A percentile compares a stretch with the other conserved stretches of the same genome.
Conservation (phyloP, 2,113 vertebrate species). For the Pleuronectes platessa region DNA sequence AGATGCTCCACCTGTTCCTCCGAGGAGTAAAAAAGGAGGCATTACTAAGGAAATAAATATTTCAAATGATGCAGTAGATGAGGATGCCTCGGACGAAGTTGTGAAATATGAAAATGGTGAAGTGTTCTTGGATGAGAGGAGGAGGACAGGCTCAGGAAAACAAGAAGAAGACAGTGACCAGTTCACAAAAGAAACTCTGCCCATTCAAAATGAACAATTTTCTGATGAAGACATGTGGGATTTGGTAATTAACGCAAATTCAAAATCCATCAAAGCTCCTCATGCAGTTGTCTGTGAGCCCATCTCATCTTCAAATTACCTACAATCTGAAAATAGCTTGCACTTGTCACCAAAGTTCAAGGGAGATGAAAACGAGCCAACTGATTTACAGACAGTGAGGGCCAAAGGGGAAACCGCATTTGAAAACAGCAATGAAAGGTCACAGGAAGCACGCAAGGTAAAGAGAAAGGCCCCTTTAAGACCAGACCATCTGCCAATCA, state of each 20-base stretch:
- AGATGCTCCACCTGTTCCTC: conserved; percentile 65
- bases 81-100: conserved; percentile 24
- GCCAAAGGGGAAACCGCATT: conserved; percentile 5
- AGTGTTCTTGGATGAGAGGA: not conserved
- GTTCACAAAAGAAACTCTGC: not conserved
- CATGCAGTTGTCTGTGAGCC: not conserved
- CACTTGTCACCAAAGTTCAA: conserved; percentile 19
- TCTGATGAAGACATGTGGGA: conserved; percentile 10
- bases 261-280: not conserved
- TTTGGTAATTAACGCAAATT: conserved; percentile 1
- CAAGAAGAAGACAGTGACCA: not conserved
- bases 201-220: not conserved
- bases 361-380: conserved; percentile 16
- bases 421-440: conserved; percentile 17
- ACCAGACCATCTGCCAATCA: conserved; percentile 43
- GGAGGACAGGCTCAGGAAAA: not conserved
- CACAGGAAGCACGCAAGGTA: conserved; percentile 17
- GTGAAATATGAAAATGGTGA: conserved; percentile 10
- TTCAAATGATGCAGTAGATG: conserved; percentile 17
- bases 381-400: conserved; percentile 13
- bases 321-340: conserved; percentile 10
- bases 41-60: conserved; percentile 11
- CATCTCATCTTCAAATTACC: not conserved
- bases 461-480: conserved; percentile 60
- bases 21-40: conserved; percentile 60